Conservation (phyloP, 2,888 invertebrate species). For the Drosophila meridiana region DNA sequence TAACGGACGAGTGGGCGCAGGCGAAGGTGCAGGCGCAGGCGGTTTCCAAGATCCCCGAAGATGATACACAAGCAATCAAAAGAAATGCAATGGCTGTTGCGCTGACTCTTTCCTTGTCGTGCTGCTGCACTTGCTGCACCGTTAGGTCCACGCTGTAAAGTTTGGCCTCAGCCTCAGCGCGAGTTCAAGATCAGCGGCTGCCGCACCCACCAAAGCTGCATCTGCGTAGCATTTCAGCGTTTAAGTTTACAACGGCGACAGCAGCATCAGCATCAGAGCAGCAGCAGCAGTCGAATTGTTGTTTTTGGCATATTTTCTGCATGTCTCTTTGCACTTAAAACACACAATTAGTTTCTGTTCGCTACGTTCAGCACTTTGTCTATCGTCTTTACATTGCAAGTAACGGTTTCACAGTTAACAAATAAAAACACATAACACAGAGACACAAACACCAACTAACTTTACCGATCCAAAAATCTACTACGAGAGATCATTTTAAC, state of each 20-base stretch:
- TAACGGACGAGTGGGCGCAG: conserved; percentile 59
- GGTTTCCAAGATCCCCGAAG: conserved; percentile 65
- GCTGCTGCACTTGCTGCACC: conserved; percentile 70
- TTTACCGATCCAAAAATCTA: conserved; percentile 27
- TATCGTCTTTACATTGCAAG: conserved; percentile 38
- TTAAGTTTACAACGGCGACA: conserved; percentile 27
- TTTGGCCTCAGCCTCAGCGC: conserved; percentile 51
- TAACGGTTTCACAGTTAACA: conserved; percentile 65
- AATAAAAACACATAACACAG: conserved; percentile 56
- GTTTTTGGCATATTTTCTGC: conserved; percentile 57
- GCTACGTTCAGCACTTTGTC: conserved; percentile 52
- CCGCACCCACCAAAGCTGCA: conserved; percentile 66
- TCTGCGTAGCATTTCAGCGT: conserved; percentile 38
- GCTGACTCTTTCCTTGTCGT: conserved; percentile 32
- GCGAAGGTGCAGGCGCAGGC: conserved; percentile 48
- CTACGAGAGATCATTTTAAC: conserved; percentile 39
- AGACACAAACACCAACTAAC: conserved; percentile 41
- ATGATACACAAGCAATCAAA: conserved; percentile 82
- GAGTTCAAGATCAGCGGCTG: conserved; percentile 70
- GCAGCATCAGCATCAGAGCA: too few species aligned
- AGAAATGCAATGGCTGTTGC: conserved; percentile 66
- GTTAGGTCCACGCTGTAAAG: conserved; percentile 59
- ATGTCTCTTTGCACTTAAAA: conserved; percentile 69
- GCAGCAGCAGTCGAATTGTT: conserved; percentile 43
- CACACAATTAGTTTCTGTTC: conserved; percentile 60